Evolutionary conservation across 2,888 invertebrate genomes (phyloP), one percentile per base, ranked within the genome.

Genomic region (Nymphalis urticae): DNA sequence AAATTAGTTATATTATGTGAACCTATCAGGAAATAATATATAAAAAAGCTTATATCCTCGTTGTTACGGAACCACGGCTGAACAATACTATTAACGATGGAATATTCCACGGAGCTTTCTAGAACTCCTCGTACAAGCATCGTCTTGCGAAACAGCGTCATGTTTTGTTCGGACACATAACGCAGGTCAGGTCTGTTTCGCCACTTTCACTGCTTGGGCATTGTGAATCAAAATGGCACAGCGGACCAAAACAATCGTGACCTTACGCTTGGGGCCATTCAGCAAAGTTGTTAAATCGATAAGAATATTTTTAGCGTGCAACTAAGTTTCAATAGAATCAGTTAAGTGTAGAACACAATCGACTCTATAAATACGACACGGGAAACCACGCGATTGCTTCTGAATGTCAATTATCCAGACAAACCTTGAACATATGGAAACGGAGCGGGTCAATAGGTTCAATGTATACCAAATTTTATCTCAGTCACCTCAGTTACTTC

Each of bases 71-170:
- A 68, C 60, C 27, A 58, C 36, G 54, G 21, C 53, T 32, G 16
- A 53, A 62, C 24, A 58, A 64, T 19, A 48, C 53, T 61, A 17
- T 53, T 59, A 60, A 50, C 75, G 77, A 80, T 76, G 85, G 85
- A 85, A 88, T 83, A 85, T 87, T 86, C 85, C 82, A 81, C 75
- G 62, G 75, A 85, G 85, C 88, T 90, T 89, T 91, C 90, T 90
- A 90, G 84, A 86, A 75, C 75, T 76, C 75, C 76, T 76, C 82
- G 75, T 79, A 77, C 79, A 75, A 75, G 75, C 79, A 72, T 70
- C 70, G 77, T 75, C 85, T 89, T 88, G 83, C 88, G 82, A 86
- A 85, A 89, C 77, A 75, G 71, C 68, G 64, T 68, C 68, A 70
- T 74, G 74, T 66, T 72, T 75, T 72, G 73, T 63, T 69, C 68